Conservation (phyloP, 2,888 invertebrate genomes). For the Eurytoma adleriae region DNA sequence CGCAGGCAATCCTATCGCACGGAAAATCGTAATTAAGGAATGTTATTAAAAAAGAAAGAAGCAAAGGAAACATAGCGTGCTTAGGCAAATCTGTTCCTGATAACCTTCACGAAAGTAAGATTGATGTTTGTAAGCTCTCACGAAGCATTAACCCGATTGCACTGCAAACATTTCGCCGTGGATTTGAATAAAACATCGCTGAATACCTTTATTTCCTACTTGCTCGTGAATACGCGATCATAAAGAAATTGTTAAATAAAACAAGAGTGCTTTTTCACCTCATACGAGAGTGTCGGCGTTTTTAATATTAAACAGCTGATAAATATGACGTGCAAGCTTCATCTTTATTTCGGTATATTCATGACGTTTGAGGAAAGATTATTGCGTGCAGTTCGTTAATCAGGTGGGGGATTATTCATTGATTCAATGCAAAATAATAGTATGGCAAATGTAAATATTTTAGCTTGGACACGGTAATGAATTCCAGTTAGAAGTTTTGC, state of each 20-base stretch:
- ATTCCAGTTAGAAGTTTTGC: too few relatives aligned
- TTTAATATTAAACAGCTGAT: too few relatives aligned
- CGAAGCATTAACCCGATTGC: slow-evolving; percentile 34
- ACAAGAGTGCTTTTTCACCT: not conserved
- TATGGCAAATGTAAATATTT: too few relatives aligned
- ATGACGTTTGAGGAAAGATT: too few relatives aligned
- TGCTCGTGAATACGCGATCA: not conserved
- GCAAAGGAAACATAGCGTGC: not conserved
- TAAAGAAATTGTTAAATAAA: not conserved
- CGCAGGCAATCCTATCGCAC: slow-evolving; percentile 10
- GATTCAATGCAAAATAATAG: too few relatives aligned
- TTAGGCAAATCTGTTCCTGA: not conserved
- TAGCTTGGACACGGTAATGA: too few relatives aligned
- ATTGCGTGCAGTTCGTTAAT: too few relatives aligned
- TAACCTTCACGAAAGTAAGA: slow-evolving; percentile 31
- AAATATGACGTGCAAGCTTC: too few relatives aligned
- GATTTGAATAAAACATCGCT: slow-evolving; percentile 13
- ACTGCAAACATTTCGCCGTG: slow-evolving; percentile 11
- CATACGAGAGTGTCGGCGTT: too few relatives aligned
- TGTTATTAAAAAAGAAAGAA: not conserved
- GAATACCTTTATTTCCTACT: not conserved
- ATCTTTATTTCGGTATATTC: too few relatives aligned
- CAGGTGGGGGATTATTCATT: too few relatives aligned
- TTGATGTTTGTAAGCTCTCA: slow-evolving; percentile 22
- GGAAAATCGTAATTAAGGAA: slow-evolving; percentile 34